These are phyloP conservation scores for Schizopygopsis pylzovi DNA, from an alignment of 2,797 vertebrate species.

Conservation along the genomic window DNA sequence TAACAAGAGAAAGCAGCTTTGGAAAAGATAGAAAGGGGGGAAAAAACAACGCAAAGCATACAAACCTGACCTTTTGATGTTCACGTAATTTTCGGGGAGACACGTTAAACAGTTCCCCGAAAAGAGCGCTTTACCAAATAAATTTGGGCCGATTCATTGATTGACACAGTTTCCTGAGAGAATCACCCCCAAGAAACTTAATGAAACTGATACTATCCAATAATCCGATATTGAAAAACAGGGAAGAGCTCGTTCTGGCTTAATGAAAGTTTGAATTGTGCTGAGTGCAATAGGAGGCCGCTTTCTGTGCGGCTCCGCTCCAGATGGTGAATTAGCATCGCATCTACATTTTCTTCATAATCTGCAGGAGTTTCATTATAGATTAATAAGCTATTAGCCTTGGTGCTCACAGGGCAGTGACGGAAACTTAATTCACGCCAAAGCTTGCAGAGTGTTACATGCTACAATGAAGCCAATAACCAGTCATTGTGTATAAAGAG, in stretches of 20 bases:
- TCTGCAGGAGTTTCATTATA: slow-evolving; percentile 58
- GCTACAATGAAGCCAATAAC: slow-evolving; percentile 18
- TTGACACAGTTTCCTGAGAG: slow-evolving; percentile 59
- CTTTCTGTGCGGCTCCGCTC: slow-evolving; percentile 49
- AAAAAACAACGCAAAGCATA: slow-evolving; percentile 61
- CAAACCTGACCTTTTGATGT: slow-evolving; percentile 67
- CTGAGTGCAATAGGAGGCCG: slow-evolving; percentile 33
- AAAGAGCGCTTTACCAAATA: slow-evolving; percentile 63
- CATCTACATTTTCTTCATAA: slow-evolving; percentile 63
- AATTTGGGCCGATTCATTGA: slow-evolving; percentile 59
- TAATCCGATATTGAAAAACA: slow-evolving; percentile 63
- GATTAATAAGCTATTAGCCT: slow-evolving; percentile 63
- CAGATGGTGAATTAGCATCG: slow-evolving; percentile 63
- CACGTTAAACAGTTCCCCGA: slow-evolving; percentile 46
- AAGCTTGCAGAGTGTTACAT: background rate
- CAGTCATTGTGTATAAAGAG: slow-evolving; percentile 9
- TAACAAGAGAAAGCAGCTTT: slow-evolving; percentile 68
- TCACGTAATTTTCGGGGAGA: slow-evolving; percentile 58
- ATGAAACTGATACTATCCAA: slow-evolving; percentile 62
- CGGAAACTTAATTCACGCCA: slow-evolving; percentile 23
- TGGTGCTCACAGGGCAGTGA: slow-evolving; percentile 33
- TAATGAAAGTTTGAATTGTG: slow-evolving; percentile 63
- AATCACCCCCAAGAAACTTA: slow-evolving; percentile 59
- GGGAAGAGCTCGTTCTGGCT: slow-evolving; percentile 48
- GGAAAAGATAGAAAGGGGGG: slow-evolving; percentile 52